Evolutionary conservation across 1,140 invertebrate species (phyloP), one percentile per base, ranked within the genome.

Genomic region (Magallana angulata): DNA sequence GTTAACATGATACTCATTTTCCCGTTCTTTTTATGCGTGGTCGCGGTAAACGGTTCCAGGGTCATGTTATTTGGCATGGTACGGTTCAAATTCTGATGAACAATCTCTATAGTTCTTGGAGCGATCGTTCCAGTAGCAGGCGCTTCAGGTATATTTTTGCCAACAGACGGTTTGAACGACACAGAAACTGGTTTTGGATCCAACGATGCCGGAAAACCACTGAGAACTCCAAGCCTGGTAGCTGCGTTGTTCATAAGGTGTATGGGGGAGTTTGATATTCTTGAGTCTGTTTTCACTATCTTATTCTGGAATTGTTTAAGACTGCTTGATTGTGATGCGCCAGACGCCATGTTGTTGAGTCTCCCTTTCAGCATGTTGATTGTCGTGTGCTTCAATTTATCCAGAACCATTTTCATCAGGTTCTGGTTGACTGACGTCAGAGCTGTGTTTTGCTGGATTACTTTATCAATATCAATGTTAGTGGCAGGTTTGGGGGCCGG

Each of bases 1-100:
- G 57, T 84, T 36, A 84, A 36, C n/a, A 30, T 60, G 30, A 84
- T 84, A n/a, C 59, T 62, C 82, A 84, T 84, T 14, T 84, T 84
- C 30, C 82, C 82, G 30, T 84, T 62, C 59, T 84, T 84, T 62
- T 84, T 84, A 7, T 57, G 30, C 11, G 82, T 84, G 7, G 82
- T 84, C 16, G 57, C 57, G 7, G 56, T 84, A 14, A 84, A 84
- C 8, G 82, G 82, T n/a, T 58, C 30, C 7, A 48, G 30, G 9
- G 48, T 57, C 48, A 57, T 82, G 81, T 82, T 58, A n/a, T 57
- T 82, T 57, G 81, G 57, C 48, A 82, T 58, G 14, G 81, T 82
- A 30, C 48, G 48, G n/a, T 57, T 58, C 57, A 82, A 57, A 18
- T 82, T 82, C 81, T 82, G 48, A 18, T 82, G 48, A 5, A 82